Evolutionary conservation across 2,888 invertebrate genomes (phyloP).

Genomic region (Lysandra bellargus): DNA sequence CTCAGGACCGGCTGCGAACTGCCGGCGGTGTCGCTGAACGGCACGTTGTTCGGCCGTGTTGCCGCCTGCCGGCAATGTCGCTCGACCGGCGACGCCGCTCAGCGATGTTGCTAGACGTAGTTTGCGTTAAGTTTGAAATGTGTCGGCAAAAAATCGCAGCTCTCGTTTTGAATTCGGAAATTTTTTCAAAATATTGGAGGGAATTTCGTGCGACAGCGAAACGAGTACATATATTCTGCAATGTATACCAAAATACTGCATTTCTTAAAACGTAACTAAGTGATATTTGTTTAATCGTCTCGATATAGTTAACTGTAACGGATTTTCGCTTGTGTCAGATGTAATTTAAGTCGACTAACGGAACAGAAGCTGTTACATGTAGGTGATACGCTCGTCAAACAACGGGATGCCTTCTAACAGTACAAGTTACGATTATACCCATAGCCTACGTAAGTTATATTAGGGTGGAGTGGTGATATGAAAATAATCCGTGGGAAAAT

Average conservation of each 20-base stretch:
- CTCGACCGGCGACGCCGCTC: not conserved
- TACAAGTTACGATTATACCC: constrained; percentile 57
- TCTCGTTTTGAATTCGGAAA: constrained; percentile 26
- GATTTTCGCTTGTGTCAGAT: constrained; percentile 68
- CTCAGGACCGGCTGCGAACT: constrained; percentile 74
- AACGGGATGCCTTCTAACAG: constrained; percentile 75
- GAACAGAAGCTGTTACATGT: constrained; percentile 71
- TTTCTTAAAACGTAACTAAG: constrained; percentile 71
- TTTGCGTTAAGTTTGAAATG: constrained; percentile 72
- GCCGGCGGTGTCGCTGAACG: constrained; percentile 61
- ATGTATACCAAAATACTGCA: constrained; percentile 80
- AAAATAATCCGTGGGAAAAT: constrained; percentile 27
- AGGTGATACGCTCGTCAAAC: constrained; percentile 67
- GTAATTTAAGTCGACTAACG: constrained; percentile 55
- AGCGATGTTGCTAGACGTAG: constrained; percentile 61
- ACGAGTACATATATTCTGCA: constrained; percentile 66
- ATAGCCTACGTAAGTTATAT: constrained; percentile 73
- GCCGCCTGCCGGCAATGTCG: not conserved
- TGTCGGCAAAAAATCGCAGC: constrained; percentile 72
- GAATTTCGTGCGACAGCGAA: constrained; percentile 56
- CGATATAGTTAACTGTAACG: constrained; percentile 50
- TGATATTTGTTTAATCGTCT: constrained; percentile 54
- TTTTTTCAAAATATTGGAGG: constrained; percentile 45
- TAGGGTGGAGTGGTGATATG: constrained; percentile 52
- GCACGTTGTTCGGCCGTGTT: constrained; percentile 40